Evolutionary conservation across 1,140 invertebrate genomes (phyloP).

Genomic region (Eurytemora carolleeae): DNA sequence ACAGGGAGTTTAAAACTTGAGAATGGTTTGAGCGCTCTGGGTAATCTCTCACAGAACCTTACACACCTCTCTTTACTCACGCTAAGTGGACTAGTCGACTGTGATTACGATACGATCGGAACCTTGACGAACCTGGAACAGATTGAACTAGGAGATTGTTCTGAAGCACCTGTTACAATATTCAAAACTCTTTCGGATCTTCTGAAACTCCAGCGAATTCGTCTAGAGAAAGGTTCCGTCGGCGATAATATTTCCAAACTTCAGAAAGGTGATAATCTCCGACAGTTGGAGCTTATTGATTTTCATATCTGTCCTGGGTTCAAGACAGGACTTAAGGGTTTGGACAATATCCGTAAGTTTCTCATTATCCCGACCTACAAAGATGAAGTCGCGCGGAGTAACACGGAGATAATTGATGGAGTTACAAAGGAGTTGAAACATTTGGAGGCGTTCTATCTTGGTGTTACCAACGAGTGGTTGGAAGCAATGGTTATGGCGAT

Average conservation of each 20-base stretch:
- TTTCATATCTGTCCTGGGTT: constrained; percentile 5
- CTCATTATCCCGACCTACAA: constrained; percentile 13
- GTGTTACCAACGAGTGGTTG: constrained; percentile 13
- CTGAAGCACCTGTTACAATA: background rate
- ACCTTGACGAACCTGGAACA: background rate
- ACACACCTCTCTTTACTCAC: background rate
- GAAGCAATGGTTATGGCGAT: constrained; percentile 4
- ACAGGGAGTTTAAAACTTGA: background rate
- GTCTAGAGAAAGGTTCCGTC: constrained; percentile 7
- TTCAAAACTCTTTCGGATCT: constrained; percentile 4
- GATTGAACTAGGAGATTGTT: background rate
- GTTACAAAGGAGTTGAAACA: constrained; percentile 1
- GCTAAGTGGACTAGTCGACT: background rate
- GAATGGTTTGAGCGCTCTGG: background rate
- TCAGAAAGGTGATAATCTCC: background rate
- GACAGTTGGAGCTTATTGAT: constrained; percentile 9
- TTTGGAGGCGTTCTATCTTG: constrained; percentile 5
- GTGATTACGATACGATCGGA: background rate
- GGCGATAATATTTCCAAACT: background rate
- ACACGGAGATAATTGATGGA: constrained; percentile 9
- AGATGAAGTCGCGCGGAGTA: constrained; percentile 12
- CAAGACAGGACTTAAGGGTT: background rate
- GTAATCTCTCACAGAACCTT: background rate
- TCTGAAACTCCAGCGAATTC: background rate
- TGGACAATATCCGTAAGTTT: constrained; percentile 1